Base-by-base conservation (phyloP, 2,797 vertebrate genomes). In the Garrulus glandarius region DNA sequence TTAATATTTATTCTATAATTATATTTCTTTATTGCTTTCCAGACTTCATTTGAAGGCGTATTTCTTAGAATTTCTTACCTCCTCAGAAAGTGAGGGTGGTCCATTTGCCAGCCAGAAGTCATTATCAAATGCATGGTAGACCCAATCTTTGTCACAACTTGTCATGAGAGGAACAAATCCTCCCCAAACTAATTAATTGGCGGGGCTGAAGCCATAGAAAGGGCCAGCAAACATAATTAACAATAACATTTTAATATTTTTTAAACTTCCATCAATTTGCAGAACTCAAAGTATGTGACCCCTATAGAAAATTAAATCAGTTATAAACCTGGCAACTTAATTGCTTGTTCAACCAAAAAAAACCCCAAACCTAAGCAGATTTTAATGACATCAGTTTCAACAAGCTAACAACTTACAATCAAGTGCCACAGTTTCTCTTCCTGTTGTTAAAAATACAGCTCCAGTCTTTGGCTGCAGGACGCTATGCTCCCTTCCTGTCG, bases 371-470 rank as follows among this genome's bases (percentile, higher is more conserved):
- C n/a, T 30, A 30, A 69, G 12, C 10, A 89, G 17, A 30, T 61
- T 84, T 74, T 65, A 46, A n/a, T 55, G 4, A 32, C 57, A 27
- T 15, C 44, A 17, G 2, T 57, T 84, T 80, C 50, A 81, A 57
- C n/a, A 78, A 81, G 67, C 13, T 70, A 59, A 32, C 4, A 37
- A 49, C 44, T 53, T 65, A 24, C 41, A 67, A 87, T 24, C 1
- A 1, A 39, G 32, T 20, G 24, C 50, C 44, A 69, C 2, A 3
- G 18, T 2, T 72, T 63, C 70, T 44, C 37, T 86, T 84, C 75
- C 67, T 44, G 39, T 56, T 75, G 30, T 37, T 87, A 93, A 55
- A 89, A 89, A 75, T 16, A 47, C 36, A 77, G 27, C 27, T 76
- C n/a, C 36, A 24, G 0, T 27, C 47, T 70, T 30, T 37, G 34